Evolutionary conservation across 2,113 vertebrate species (phyloP).

Genomic region (Piaya cayana): DNA sequence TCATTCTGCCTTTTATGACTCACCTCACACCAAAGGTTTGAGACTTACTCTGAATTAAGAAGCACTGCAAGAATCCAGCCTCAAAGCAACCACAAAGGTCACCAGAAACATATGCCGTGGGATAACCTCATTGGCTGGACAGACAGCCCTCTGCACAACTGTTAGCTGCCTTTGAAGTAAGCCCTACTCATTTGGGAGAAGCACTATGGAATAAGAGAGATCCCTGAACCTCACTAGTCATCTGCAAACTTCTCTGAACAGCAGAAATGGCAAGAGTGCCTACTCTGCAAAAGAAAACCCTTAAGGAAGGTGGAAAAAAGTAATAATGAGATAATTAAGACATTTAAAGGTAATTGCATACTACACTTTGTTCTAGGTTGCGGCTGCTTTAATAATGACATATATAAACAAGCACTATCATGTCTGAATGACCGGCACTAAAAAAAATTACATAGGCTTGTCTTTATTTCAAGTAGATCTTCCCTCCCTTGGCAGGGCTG

Average conservation of each 20-base stretch:
- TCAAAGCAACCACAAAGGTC: neutral
- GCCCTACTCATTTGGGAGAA: neutral
- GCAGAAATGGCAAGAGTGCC: neutral
- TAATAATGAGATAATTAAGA: neutral
- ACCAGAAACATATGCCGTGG: neutral
- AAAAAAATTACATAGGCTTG: neutral
- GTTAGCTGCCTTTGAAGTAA: neutral
- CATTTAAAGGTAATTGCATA: neutral
- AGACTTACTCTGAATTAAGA: neutral
- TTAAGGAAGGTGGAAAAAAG: constrained; percentile 2
- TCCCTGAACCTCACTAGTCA: neutral
- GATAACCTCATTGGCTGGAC: neutral
- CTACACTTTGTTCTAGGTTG: neutral
- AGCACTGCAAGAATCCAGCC: neutral
- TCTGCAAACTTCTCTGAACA: neutral
- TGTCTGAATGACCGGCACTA: neutral
- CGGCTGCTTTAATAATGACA: neutral
- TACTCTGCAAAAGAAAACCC: constrained; percentile 21
- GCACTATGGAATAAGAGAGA: neutral
- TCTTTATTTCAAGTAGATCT: neutral
- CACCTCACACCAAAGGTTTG: neutral
- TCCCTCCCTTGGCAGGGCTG: neutral
- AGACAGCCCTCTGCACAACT: accelerated
- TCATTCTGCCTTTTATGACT: neutral
- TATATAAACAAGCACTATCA: neutral